These are phyloP conservation scores for Sceloporus undulatus DNA, from an alignment of 2,113 vertebrate genomes.

Conservation along the genomic window DNA sequence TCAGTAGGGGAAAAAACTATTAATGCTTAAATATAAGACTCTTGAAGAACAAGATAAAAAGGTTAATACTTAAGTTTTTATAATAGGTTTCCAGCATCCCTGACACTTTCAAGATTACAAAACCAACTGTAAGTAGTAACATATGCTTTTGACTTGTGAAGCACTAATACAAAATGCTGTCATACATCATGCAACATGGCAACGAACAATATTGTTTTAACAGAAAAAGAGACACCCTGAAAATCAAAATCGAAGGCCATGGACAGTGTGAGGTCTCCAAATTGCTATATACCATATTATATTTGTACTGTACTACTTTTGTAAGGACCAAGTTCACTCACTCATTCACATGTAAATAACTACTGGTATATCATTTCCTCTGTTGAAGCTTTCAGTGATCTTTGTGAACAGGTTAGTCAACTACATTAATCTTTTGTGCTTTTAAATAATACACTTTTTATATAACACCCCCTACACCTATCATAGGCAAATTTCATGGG, in stretches of 20 bases:
- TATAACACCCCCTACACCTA: neutral
- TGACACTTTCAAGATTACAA: neutral
- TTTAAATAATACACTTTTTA: neutral
- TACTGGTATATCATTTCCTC: neutral
- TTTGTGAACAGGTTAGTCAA: neutral
- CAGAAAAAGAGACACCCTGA: neutral
- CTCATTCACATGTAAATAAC: neutral
- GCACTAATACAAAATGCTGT: neutral
- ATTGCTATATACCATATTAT: neutral
- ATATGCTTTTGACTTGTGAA: neutral
- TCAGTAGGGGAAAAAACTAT: accelerated
- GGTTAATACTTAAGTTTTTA: neutral
- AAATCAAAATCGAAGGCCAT: neutral
- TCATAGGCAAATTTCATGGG: neutral
- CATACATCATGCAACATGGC: neutral
- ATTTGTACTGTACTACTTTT: constrained; percentile 7
- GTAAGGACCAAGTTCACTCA: neutral
- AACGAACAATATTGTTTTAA: neutral
- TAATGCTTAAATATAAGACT: constrained; percentile 12
- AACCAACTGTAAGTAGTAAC: neutral
- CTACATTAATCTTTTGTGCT: accelerated
- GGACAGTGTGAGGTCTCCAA: neutral
- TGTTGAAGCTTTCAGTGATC: neutral
- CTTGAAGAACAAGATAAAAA: neutral
- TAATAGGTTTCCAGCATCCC: neutral